Evolutionary conservation across 2,888 invertebrate genomes (phyloP).

Genomic region (Drosophila koepferae): DNA sequence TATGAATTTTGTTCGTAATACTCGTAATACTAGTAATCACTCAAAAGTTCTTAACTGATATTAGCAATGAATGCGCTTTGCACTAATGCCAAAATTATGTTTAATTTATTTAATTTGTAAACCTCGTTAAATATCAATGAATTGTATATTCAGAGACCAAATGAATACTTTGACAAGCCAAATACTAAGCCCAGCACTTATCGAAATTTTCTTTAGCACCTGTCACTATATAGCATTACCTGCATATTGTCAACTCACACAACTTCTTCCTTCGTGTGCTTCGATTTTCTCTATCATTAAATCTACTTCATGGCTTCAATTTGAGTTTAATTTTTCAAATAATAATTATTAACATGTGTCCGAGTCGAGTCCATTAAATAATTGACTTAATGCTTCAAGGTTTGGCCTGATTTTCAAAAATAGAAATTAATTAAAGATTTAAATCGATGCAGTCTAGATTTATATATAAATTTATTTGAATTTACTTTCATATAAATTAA

Average conservation of each 20-base stretch:
- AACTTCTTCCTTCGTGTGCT: not conserved
- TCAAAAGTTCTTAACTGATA: constrained; percentile 3
- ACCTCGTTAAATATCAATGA: not conserved
- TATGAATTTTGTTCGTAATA: constrained; percentile 1
- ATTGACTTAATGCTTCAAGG: not conserved
- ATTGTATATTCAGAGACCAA: not conserved
- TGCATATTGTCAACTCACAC: not conserved
- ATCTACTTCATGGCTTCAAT: constrained; percentile 14
- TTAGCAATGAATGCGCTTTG: constrained; percentile 15
- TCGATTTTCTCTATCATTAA: constrained; percentile 30
- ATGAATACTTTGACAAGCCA: constrained; percentile 1
- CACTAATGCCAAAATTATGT: constrained; percentile 21
- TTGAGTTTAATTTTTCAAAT: not conserved
- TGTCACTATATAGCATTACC: not conserved
- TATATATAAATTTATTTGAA: too few relatives aligned
- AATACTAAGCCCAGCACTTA: not conserved
- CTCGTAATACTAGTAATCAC: not conserved
- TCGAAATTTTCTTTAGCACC: constrained; percentile 21
- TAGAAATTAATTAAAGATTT: not conserved
- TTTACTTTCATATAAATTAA: too few relatives aligned
- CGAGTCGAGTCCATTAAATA: constrained; percentile 24
- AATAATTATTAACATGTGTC: constrained; percentile 27
- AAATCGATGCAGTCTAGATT: not conserved
- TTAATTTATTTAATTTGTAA: constrained; percentile 19
- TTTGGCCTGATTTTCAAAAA: not conserved